Base-by-base conservation (phyloP, 2,797 vertebrate genomes). In the Stomatorhinus walkeri region DNA sequence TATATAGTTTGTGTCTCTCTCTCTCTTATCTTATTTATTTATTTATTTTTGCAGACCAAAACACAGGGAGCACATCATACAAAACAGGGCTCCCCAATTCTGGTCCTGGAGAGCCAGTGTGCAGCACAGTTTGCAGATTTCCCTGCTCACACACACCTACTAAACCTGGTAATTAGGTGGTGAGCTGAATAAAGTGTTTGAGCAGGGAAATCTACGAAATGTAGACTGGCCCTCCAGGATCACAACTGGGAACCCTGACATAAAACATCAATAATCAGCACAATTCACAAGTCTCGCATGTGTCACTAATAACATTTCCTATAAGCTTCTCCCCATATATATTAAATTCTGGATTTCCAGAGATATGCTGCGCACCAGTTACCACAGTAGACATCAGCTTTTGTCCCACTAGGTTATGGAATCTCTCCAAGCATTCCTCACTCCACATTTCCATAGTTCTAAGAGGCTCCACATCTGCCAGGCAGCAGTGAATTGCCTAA, bases 401-500 rank as follows among this genome's bases (percentile, higher is more conserved):
- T 87, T 96, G 92, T 89, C 94, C 92, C 91, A 95, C 94, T 56
- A 97, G 92, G 91, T 95, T 93, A 94, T 96, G 92, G 93, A 99
- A 97, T 89, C 94, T 94, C 88, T 93, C 72, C 28, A 93, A 96
- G 91, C 96, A 96, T 89, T 94, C 87, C 28, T 92, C 92, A 79
- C 92, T 96, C 98, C 98, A 99, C 0, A 90, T 92, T 10, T 90
- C 49, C 91, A 89, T 76, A 56, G 89, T 93, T 89, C 94, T 93
- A 49, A 91, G 92, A 89, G 97, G 96, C 92, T 93, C 91, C 91
- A 98, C 94, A 76, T 93, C 93, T 49, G 95, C 95, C 93, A 99
- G 93, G 88, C 93, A 95, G 95, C 97, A 98, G 89, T 92, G 94
- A 89, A 99, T 93, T 5, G 97, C 98, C 98, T 99, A 54, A 90